These are phyloP conservation scores for Pseudorhombus dupliciocellatus DNA, from an alignment of 2,113 vertebrate genomes.

Conservation along the genomic window DNA sequence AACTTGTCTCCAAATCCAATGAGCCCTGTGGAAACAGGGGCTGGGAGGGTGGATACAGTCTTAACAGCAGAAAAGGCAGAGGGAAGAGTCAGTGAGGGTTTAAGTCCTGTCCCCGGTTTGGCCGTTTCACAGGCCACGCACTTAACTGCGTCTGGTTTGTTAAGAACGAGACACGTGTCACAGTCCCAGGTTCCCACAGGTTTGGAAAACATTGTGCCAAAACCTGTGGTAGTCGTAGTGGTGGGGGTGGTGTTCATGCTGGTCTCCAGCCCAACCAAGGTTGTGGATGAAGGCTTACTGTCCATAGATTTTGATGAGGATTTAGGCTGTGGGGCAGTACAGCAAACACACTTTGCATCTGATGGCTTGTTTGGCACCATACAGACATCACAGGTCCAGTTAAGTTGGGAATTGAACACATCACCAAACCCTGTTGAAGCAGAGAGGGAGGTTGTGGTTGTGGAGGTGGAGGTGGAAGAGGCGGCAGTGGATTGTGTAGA, in stretches of 20 bases:
- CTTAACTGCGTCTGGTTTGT: constrained; percentile 91
- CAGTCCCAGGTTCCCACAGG: constrained; percentile 91
- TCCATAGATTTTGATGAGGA: constrained; percentile 61
- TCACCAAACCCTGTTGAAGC: constrained; percentile 78
- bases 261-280: constrained; percentile 56
- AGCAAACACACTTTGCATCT: constrained; percentile 87
- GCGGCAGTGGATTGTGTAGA: constrained; percentile 50
- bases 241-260: constrained; percentile 61
- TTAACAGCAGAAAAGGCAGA: constrained; percentile 78
- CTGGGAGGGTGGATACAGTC: constrained; percentile 61
- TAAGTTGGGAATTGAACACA: constrained; percentile 80
- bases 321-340: constrained; percentile 77
- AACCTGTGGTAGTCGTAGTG: constrained; percentile 71
- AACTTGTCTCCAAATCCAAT: constrained; percentile 90
- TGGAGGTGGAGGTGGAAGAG: constrained; percentile 58
- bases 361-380: constrained; percentile 85
- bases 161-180: constrained; percentile 94
- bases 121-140: constrained; percentile 95
- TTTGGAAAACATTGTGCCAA: constrained; percentile 86
- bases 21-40: constrained; percentile 59
- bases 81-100: constrained; percentile 84
- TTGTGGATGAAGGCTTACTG: constrained; percentile 48
- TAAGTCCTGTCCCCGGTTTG: constrained; percentile 93
- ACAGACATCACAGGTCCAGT: constrained; percentile 84
- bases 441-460: constrained; percentile 63